Percentiles rank a stretch among this genome's conserved stretches.
These are phyloP conservation scores for Pseudochaenichthys georgianus DNA, from an alignment of 2,797 vertebrate species.

Conservation along the genomic window DNA sequence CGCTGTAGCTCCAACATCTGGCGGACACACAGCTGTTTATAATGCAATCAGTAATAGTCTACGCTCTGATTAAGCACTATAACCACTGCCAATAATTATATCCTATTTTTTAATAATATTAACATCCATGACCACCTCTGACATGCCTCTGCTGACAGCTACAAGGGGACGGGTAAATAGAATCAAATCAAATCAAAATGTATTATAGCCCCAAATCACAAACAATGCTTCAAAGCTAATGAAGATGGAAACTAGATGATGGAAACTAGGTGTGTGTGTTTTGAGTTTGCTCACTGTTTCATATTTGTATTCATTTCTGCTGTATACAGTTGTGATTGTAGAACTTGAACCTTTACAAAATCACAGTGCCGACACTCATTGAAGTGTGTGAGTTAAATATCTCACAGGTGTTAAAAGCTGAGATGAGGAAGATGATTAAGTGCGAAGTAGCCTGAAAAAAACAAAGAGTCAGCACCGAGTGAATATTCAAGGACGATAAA, in stretches of 20 bases:
- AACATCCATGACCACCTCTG: background rate
- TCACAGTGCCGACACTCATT: too few species aligned
- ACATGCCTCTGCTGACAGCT: constrained; percentile 19
- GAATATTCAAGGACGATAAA: constrained; percentile 42
- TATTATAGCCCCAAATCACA: too few species aligned
- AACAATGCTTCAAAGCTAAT: too few species aligned
- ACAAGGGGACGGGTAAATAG: background rate
- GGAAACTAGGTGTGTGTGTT: too few species aligned
- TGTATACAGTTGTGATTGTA: background rate
- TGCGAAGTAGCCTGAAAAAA: constrained; percentile 25
- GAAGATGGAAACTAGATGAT: too few species aligned
- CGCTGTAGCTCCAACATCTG: constrained; percentile 18
- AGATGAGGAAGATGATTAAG: constrained; percentile 27
- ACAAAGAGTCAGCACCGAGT: constrained; percentile 20
- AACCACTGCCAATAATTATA: constrained; percentile 9
- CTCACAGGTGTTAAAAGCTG: constrained; percentile 6
- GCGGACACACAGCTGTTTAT: background rate
- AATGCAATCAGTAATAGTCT: constrained; percentile 5
- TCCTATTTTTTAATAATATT: constrained; percentile 22
- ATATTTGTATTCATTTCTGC: background rate
- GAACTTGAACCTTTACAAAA: too few species aligned
- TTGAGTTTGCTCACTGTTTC: background rate
- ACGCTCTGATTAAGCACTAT: background rate
- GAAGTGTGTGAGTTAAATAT: too few species aligned
- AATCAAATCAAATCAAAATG: too few species aligned